Evolutionary conservation across 1,140 invertebrate species (phyloP), one percentile per base, ranked within the genome.

Genomic region (Ceratoteleas bidentatus): DNA sequence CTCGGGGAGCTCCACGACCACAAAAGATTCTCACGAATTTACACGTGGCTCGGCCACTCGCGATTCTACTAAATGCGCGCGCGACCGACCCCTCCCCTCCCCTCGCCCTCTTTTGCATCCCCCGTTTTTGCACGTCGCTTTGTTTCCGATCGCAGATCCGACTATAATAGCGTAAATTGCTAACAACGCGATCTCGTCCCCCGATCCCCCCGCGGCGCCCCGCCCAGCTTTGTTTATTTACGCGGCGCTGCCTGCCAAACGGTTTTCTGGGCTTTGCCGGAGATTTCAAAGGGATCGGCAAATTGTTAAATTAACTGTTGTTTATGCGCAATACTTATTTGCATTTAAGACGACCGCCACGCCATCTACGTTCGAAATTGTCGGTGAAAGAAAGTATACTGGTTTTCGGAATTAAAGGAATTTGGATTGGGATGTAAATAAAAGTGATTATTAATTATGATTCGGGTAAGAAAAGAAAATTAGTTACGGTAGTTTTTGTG

Each of bases 11-110:
- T 87, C 85, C 85, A 84, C 85, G 86, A 85, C 85, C 84, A 85
- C 84, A 88, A 88, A 85, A 89, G 83, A 87, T 88, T 88, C 87
- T 89, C 87, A 88, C 88, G 88, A 89, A 88, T 88, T 89, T 87
- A 86, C 85, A 86, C 87, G 83, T 84, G 82, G 72, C 73, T 80
- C 68, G 72, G 70, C 76, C 65, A 81, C 72, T 76, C 79, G 79
- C 79, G 79, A 62, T 82, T 82, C 73, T 76, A 73, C 79, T 82
- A 82, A 82, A 82, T 74, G 79, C 58, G 53, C 66, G 58, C 65
- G n/a, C 65, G 50, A 57, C 70, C 70, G 24, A 24, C 24, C 24
- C 24, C 24, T 24, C 24, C 24, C n/a, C n/a, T n/a, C n/a, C 24
- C 24, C 24, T 24, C 24, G 24, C 77, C 52, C 70, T 70, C 75